Conservation (phyloP, 2,797 vertebrate genomes). For the Lindbergichthys nudifrons region DNA sequence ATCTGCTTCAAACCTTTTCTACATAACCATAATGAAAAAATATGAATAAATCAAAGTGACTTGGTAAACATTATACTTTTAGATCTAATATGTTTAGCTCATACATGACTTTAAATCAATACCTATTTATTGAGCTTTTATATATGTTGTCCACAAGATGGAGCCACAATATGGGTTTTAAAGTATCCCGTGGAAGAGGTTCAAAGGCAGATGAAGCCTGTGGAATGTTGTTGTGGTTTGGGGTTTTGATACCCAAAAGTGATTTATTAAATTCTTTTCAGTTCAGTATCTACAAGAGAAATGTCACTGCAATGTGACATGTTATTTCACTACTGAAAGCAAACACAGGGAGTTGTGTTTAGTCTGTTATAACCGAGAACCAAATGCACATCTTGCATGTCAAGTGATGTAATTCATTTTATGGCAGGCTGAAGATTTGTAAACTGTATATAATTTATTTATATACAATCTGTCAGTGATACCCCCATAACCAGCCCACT, state of each 20-base stretch:
- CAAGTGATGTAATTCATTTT: not conserved
- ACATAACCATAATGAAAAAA: not conserved
- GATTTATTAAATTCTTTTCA: not conserved
- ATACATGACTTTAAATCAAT: not conserved
- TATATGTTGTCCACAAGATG: constrained; percentile 56
- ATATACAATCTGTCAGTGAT: not conserved
- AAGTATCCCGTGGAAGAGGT: not conserved
- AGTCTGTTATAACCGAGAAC: not conserved
- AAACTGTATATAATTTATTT: not conserved
- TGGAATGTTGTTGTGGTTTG: not conserved
- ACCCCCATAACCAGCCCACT: not conserved
- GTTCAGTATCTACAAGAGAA: not conserved
- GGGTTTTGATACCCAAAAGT: not conserved
- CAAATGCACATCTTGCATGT: not conserved
- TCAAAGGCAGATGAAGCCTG: not conserved
- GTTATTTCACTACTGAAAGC: not conserved
- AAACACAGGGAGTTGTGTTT: constrained; percentile 7
- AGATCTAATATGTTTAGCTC: not conserved
- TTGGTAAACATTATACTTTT: not conserved
- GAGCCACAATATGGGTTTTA: constrained; percentile 27
- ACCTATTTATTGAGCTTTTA: not conserved
- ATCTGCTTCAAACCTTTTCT: not conserved
- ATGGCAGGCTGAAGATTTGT: not conserved
- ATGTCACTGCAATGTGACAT: not conserved
- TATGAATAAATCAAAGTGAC: not conserved